These are phyloP conservation scores for Oncorhynchus clarkii DNA, from an alignment of 2,113 vertebrate genomes.

Conservation along the genomic window DNA sequence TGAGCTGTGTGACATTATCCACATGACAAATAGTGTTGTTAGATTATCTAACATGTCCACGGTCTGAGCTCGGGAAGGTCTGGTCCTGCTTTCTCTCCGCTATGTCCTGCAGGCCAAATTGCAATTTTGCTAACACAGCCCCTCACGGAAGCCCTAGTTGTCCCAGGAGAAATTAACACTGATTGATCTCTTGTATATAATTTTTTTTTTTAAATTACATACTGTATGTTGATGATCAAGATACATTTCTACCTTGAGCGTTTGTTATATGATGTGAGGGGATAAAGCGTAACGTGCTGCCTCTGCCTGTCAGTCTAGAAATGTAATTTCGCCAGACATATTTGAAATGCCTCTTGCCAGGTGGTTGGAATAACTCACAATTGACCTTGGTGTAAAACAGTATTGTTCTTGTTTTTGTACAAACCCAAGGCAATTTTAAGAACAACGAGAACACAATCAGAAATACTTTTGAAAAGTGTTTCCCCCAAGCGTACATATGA, in stretches of 20 bases:
- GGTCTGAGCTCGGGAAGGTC: not conserved
- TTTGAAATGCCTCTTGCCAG: conserved; percentile 8
- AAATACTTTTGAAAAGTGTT: too few relatives aligned
- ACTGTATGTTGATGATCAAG: conserved; percentile 11
- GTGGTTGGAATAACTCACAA: conserved; percentile 7
- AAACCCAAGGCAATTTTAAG: conserved; percentile 1
- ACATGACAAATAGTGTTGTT: not conserved
- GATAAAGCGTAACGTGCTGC: too few relatives aligned
- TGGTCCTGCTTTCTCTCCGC: not conserved
- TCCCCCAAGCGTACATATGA: too few relatives aligned
- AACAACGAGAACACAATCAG: too few relatives aligned
- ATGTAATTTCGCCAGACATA: too few relatives aligned
- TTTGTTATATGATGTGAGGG: too few relatives aligned
- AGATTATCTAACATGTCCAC: not conserved
- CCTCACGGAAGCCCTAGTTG: not conserved
- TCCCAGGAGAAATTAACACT: conserved; percentile 42
- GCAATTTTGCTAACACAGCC: conserved; percentile 20
- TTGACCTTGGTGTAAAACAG: conserved; percentile 39
- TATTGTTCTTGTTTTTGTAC: conserved; percentile 12
- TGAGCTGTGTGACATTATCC: not conserved
- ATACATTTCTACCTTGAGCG: conserved; percentile 5
- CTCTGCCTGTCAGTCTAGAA: too few relatives aligned
- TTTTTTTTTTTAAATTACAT: not conserved
- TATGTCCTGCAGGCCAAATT: conserved; percentile 27
- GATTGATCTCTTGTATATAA: conserved; percentile 47